Percentiles rank a stretch among this genome's conserved stretches.
Conservation (phyloP, 1,140 invertebrate genomes). For the Euschistus heros region DNA sequence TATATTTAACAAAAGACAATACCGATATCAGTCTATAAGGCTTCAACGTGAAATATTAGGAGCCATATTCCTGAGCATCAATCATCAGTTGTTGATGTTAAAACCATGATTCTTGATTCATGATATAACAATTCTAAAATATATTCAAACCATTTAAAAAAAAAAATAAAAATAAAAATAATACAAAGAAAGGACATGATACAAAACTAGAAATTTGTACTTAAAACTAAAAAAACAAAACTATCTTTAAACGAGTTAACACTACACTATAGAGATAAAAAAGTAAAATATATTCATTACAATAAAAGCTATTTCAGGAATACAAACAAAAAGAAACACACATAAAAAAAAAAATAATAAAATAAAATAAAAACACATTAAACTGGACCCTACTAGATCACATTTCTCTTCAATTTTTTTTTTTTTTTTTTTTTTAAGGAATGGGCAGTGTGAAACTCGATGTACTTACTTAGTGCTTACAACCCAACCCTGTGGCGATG, state of each 20-base stretch:
- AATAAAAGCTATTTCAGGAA: neutral
- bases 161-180: neutral
- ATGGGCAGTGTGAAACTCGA: slow-evolving; percentile 10
- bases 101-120: neutral
- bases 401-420: neutral
- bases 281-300: too few species aligned
- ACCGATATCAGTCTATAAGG: slow-evolving; percentile 14
- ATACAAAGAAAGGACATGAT: neutral
- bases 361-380: slow-evolving; percentile 16
- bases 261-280: too few species aligned
- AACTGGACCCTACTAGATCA: slow-evolving; percentile 15
- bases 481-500: slow-evolving; percentile 13
- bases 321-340: neutral
- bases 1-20: neutral
- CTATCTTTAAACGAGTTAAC: too few species aligned
- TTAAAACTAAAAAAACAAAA: neutral
- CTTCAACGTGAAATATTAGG: slow-evolving; percentile 4
- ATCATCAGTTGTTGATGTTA: slow-evolving; percentile 7
- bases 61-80: slow-evolving; percentile 11
- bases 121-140: slow-evolving; percentile 7
- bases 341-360: neutral
- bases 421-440: neutral
- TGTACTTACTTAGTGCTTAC: slow-evolving; percentile 10
- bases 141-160: too few species aligned
- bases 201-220: neutral